Conservation (phyloP, 2,888 invertebrate genomes). For the Agrilus biguttatus region DNA sequence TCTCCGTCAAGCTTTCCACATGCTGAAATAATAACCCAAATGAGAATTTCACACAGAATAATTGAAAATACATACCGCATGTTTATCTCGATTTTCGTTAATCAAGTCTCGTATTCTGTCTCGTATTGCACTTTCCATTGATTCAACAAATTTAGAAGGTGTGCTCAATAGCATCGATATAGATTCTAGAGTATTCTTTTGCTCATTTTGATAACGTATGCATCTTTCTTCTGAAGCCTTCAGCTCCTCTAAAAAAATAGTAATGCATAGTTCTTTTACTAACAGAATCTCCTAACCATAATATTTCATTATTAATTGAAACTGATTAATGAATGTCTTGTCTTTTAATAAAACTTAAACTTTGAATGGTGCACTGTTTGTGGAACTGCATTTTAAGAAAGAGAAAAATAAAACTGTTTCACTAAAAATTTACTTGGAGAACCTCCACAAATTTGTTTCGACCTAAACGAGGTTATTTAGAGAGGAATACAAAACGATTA, state of each 20-base stretch:
- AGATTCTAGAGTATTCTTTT: slow-evolving; percentile 55
- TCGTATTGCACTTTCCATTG: slow-evolving; percentile 63
- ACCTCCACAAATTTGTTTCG: too few species aligned
- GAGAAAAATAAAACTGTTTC: too few species aligned
- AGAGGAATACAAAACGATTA: too few species aligned
- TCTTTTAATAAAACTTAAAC: too few species aligned
- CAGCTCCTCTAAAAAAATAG: slow-evolving; percentile 44
- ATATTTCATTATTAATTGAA: too few species aligned
- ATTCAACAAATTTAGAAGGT: slow-evolving; percentile 59
- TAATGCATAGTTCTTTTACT: too few species aligned
- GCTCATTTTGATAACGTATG: slow-evolving; percentile 50
- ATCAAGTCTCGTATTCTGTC: slow-evolving; percentile 65
- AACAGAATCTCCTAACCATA: too few species aligned
- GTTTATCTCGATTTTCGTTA: slow-evolving; percentile 62
- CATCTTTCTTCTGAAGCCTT: slow-evolving; percentile 55
- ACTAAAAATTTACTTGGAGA: too few species aligned
- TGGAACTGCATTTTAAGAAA: too few species aligned
- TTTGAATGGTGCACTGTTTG: too few species aligned
- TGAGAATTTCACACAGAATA: neutral
- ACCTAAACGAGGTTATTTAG: too few species aligned
- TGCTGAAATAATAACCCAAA: slow-evolving; percentile 37
- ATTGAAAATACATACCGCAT: slow-evolving; percentile 40
- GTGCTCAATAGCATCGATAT: slow-evolving; percentile 55
- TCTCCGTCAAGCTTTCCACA: slow-evolving; percentile 61
- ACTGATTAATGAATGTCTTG: too few species aligned